A percentile compares a stretch with the other conserved stretches of the same genome.
Conservation (phyloP, 2,888 invertebrate species). For the Clistopyga incitator region DNA sequence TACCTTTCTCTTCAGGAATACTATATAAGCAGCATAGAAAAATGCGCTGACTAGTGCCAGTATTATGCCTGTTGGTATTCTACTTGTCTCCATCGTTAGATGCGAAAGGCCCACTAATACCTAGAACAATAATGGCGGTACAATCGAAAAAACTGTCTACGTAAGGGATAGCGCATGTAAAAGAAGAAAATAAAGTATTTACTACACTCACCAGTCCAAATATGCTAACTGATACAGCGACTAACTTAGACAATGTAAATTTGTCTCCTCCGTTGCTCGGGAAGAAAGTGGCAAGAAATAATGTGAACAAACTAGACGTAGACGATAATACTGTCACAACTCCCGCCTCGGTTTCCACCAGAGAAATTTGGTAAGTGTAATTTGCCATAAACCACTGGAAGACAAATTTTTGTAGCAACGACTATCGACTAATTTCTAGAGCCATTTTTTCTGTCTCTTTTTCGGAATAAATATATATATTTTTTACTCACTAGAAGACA, state of each 20-base stretch:
- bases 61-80: slow-evolving; percentile 90
- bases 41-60: slow-evolving; percentile 94
- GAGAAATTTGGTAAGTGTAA: slow-evolving; percentile 95
- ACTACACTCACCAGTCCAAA: slow-evolving; percentile 89
- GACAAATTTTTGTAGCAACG: slow-evolving; percentile 61
- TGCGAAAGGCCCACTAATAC: slow-evolving; percentile 92
- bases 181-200: neutral
- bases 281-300: slow-evolving; percentile 94
- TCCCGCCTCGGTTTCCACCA: slow-evolving; percentile 93
- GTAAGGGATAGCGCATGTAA: neutral
- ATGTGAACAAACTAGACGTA: slow-evolving; percentile 94
- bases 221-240: slow-evolving; percentile 92
- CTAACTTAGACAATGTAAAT: slow-evolving; percentile 93
- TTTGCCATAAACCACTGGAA: slow-evolving; percentile 97
- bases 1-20: slow-evolving; percentile 93
- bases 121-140: slow-evolving; percentile 84
- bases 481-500: slow-evolving; percentile 90
- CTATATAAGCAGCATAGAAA: slow-evolving; percentile 95
- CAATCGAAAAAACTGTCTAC: slow-evolving; percentile 8
- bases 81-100: slow-evolving; percentile 87
- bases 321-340: slow-evolving; percentile 96
- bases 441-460: neutral
- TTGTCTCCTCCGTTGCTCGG: slow-evolving; percentile 93
- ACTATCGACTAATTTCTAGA: neutral
- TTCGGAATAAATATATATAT: neutral